phyloP scores from a whole-genome alignment of 2,113 vertebrate species.

The Pogona vitticeps region DNA sequence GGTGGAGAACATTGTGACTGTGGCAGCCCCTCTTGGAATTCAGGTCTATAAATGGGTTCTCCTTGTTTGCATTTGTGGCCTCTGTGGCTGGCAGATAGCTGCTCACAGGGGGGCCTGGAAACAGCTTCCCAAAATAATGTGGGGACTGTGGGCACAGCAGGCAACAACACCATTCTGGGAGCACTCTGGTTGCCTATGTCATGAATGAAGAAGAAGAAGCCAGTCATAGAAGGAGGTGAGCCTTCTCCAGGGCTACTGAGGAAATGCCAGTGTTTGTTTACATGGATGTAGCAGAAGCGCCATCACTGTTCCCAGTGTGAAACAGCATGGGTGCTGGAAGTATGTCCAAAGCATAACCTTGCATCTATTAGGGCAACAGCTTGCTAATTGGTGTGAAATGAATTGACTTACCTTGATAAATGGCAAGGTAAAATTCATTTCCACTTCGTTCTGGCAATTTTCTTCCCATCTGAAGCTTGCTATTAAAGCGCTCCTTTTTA shows the following conservation, averaged over 20 bases:
- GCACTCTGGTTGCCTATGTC: too few relatives aligned
- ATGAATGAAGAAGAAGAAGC: too few relatives aligned
- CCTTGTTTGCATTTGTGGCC: background rate
- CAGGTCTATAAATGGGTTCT: too few relatives aligned
- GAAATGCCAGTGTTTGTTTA: background rate
- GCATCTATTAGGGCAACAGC: conserved; percentile 12
- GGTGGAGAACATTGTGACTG: too few relatives aligned
- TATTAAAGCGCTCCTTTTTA: conserved; percentile 36
- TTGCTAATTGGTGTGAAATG: conserved; percentile 13
- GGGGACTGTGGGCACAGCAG: too few relatives aligned
- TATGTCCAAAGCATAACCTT: background rate
- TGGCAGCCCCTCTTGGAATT: background rate
- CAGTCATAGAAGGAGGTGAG: too few relatives aligned
- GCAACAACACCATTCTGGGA: too few relatives aligned
- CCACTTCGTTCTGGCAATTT: conserved; percentile 49
- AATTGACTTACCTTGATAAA: conserved; percentile 34
- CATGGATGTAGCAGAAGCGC: background rate
- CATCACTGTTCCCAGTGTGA: background rate
- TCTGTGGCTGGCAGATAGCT: background rate
- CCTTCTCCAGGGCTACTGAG: background rate
- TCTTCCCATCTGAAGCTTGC: background rate
- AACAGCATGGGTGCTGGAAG: rapidly evolving
- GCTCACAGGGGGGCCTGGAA: background rate
- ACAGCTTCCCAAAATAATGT: too few relatives aligned
- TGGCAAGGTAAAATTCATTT: conserved; percentile 42